phyloP scores from a whole-genome alignment of 2,113 vertebrate genomes.

The Tiliqua scincoides region DNA sequence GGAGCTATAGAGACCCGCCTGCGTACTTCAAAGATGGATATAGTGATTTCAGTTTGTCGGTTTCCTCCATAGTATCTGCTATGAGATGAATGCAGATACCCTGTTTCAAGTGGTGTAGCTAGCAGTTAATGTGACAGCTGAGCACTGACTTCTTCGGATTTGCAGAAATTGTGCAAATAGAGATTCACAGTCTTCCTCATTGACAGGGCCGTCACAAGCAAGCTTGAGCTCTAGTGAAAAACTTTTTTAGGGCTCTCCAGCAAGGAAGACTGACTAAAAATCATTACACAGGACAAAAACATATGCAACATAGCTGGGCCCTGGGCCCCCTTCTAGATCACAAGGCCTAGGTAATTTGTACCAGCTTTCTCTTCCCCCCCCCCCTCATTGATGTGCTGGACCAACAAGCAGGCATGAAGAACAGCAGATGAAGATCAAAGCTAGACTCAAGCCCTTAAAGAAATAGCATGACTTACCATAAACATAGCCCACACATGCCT shows the following conservation, averaged over 20 bases:
- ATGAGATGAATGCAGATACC: neutral
- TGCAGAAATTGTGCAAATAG: neutral
- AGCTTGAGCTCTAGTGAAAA: too few relatives aligned
- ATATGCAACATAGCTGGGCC: too few relatives aligned
- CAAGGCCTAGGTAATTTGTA: too few relatives aligned
- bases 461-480: slow-evolving; percentile 80
- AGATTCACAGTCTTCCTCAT: too few relatives aligned
- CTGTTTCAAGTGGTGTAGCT: too few relatives aligned
- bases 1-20: too few relatives aligned
- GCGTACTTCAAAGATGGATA: neutral
- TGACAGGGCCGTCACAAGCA: too few relatives aligned
- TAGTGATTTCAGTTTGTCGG: neutral
- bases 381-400: neutral
- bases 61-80: neutral
- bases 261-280: too few relatives aligned
- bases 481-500: slow-evolving; percentile 94
- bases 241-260: too few relatives aligned
- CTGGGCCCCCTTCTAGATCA: too few relatives aligned
- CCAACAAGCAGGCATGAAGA: neutral
- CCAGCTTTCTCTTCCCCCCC: neutral
- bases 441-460: neutral
- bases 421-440: neutral
- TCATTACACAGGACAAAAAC: too few relatives aligned
- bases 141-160: neutral
- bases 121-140: neutral